Conservation (phyloP, 2,888 invertebrate genomes). For the Buathra laborator region DNA sequence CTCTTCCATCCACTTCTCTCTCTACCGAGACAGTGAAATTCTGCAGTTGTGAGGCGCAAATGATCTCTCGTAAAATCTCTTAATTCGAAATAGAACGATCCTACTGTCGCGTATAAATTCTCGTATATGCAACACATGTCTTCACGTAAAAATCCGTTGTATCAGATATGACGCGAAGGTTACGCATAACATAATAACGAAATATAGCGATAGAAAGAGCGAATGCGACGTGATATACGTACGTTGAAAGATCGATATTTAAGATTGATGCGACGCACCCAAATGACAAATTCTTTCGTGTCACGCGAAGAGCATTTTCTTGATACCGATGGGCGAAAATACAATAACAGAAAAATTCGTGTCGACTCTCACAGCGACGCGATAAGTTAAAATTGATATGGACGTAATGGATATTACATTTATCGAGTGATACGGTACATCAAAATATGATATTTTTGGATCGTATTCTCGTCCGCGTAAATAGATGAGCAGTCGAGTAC, state of each 20-base stretch:
- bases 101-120: constrained; percentile 35
- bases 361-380: not conserved
- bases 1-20: not conserved
- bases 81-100: constrained; percentile 7
- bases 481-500: too few relatives aligned
- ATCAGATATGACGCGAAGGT: not conserved
- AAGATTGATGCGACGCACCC: not conserved
- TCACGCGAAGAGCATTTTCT: not conserved
- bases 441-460: too few relatives aligned
- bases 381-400: too few relatives aligned
- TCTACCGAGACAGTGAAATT: not conserved
- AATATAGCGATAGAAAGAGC: not conserved
- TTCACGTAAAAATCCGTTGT: not conserved
- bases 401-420: too few relatives aligned
- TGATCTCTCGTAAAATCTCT: constrained; percentile 31
- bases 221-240: not conserved
- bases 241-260: not conserved
- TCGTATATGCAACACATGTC: not conserved
- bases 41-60: not conserved
- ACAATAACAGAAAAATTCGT: not conserved
- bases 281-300: not conserved
- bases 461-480: too few relatives aligned
- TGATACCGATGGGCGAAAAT: not conserved
- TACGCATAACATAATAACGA: not conserved
- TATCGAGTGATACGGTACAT: too few relatives aligned